Evolutionary conservation across 2,797 vertebrate species (phyloP).

Genomic region (Sarcophilus harrisii): DNA sequence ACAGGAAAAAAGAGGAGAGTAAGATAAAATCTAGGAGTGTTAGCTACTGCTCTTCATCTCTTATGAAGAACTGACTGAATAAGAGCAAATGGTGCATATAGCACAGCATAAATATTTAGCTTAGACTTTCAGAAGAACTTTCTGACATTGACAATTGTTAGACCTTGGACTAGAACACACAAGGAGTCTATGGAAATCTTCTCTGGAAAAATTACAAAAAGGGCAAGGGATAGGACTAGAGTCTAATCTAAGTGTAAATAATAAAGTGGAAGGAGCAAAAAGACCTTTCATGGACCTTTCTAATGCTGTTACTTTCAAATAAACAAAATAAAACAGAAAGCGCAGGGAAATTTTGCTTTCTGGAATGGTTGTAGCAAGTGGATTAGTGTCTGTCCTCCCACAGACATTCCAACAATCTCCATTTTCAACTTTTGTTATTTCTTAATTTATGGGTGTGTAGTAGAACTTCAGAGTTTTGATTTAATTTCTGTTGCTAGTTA

Average conservation of each 20-base stretch:
- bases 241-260: neutral
- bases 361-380: neutral
- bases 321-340: neutral
- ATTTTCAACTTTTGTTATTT: neutral
- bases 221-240: neutral
- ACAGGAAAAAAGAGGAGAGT: neutral
- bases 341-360: neutral
- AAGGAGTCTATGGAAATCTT: neutral
- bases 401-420: neutral
- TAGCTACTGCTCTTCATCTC: neutral
- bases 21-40: neutral
- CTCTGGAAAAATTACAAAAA: neutral
- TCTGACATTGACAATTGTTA: neutral
- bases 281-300: neutral
- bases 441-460: neutral
- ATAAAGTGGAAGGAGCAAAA: neutral
- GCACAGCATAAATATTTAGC: neutral
- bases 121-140: neutral
- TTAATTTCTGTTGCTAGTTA: neutral
- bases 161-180: neutral
- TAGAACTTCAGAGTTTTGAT: neutral
- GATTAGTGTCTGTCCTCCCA: neutral
- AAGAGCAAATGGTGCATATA: neutral
- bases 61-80: neutral
- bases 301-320: neutral